Evolutionary conservation across 2,797 vertebrate species (phyloP).

Genomic region (Aulostomus chinensis): DNA sequence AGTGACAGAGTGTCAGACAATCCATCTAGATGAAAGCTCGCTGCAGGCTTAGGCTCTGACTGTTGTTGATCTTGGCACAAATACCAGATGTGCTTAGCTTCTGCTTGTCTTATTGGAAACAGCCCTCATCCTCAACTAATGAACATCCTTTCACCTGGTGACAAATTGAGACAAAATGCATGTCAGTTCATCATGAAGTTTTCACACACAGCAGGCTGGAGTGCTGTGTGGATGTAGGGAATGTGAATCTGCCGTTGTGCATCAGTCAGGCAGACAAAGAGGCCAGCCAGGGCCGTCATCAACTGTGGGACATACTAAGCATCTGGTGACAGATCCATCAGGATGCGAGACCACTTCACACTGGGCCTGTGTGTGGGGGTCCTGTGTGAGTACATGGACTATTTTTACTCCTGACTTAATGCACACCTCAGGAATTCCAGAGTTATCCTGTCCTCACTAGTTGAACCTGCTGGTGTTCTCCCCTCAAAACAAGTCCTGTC

Average conservation of each 20-base stretch:
- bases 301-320: constrained; percentile 71
- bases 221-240: constrained; percentile 56
- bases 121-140: constrained; percentile 41
- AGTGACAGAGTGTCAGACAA: constrained; percentile 26
- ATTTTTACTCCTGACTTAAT: constrained; percentile 77
- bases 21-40: constrained; percentile 39
- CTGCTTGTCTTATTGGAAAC: constrained; percentile 19
- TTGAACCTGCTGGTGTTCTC: constrained; percentile 67
- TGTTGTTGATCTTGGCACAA: constrained; percentile 15
- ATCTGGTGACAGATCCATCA: constrained; percentile 76
- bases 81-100: constrained; percentile 4
- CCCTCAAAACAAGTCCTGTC: constrained; percentile 49
- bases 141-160: constrained; percentile 54
- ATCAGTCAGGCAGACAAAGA: constrained; percentile 74
- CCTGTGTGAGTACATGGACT: constrained; percentile 27
- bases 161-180: constrained; percentile 58
- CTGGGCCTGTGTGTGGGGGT: constrained; percentile 66
- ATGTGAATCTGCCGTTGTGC: constrained; percentile 67
- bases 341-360: constrained; percentile 80
- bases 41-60: constrained; percentile 22
- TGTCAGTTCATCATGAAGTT: constrained; percentile 46
- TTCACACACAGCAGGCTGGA: constrained; percentile 45
- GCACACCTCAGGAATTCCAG: constrained; percentile 72
- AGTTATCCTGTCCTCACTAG: constrained; percentile 72
- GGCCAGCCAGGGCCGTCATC: constrained; percentile 71